phyloP scores from a whole-genome alignment of 2,888 invertebrate species.

The Lepas anatifera region DNA sequence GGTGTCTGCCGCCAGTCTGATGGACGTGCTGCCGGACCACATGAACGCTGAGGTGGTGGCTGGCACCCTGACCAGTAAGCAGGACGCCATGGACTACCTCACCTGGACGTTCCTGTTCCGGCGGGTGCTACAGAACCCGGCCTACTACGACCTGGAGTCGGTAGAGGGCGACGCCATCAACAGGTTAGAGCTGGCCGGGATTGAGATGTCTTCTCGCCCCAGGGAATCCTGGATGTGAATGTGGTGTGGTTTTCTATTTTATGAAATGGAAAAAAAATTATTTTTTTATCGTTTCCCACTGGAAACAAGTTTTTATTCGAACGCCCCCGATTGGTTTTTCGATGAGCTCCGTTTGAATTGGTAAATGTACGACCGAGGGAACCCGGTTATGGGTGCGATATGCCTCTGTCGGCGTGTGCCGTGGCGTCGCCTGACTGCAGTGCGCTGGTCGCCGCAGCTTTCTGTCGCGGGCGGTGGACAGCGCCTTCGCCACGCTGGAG shows the following conservation, averaged over 20 bases:
- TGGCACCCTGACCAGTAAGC: slow-evolving; percentile 83
- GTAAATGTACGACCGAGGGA: too few relatives aligned
- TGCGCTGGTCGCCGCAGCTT: slow-evolving; percentile 38
- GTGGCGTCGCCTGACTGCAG: neutral
- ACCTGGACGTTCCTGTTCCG: slow-evolving; percentile 99
- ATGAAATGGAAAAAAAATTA: too few relatives aligned
- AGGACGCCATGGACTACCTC: slow-evolving; percentile 88
- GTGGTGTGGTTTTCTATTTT: too few relatives aligned
- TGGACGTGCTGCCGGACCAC: slow-evolving; percentile 87
- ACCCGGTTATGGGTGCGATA: too few relatives aligned
- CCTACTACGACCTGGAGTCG: slow-evolving; percentile 69
- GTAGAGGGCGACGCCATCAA: slow-evolving; percentile 55
- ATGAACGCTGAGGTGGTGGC: slow-evolving; percentile 85
- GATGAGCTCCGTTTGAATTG: too few relatives aligned
- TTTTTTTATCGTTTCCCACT: too few relatives aligned
- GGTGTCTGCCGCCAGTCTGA: slow-evolving; percentile 56
- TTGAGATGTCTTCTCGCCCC: too few relatives aligned
- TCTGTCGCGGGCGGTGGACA: slow-evolving; percentile 68
- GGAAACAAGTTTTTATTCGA: too few relatives aligned
- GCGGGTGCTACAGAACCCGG: slow-evolving; percentile 78
- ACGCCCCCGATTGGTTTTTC: too few relatives aligned
- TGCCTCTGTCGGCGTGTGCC: neutral
- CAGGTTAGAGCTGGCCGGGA: slow-evolving; percentile 12
- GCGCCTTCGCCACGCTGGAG: slow-evolving; percentile 55
- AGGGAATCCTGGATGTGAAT: too few relatives aligned